Evolutionary conservation across 2,888 invertebrate species (phyloP).

Genomic region (Zaprionus bogoriensis): DNA sequence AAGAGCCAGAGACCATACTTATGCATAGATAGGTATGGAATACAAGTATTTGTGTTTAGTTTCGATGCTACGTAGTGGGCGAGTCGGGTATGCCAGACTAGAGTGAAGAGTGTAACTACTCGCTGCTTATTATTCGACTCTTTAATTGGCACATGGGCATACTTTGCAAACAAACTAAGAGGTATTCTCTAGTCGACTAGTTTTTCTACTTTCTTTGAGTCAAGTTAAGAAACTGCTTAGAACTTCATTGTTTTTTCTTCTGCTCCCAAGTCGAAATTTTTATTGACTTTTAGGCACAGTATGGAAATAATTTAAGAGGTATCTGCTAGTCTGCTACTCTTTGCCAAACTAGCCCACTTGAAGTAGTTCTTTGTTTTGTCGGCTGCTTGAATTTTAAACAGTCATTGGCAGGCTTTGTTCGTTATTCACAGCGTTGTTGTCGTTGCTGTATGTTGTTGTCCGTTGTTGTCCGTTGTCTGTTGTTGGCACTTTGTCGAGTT

Average conservation of each 20-base stretch:
- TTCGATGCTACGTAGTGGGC: not conserved
- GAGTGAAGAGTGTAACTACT: not conserved
- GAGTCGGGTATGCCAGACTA: not conserved
- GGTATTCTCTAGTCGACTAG: too few species aligned
- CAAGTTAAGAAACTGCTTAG: too few species aligned
- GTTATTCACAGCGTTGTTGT: constrained; percentile 21
- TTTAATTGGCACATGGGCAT: too few species aligned
- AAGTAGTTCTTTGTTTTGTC: constrained; percentile 19
- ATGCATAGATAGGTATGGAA: constrained; percentile 33
- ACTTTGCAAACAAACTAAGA: too few species aligned
- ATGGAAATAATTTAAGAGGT: too few species aligned
- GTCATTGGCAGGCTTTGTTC: constrained; percentile 70
- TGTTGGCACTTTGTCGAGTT: constrained; percentile 65
- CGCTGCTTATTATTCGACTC: too few species aligned
- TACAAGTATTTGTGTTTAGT: constrained; percentile 49
- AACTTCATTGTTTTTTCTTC: too few species aligned
- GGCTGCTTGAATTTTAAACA: constrained; percentile 69
- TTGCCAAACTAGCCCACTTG: not conserved
- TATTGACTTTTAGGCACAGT: too few species aligned
- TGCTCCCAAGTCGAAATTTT: too few species aligned
- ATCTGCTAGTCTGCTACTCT: not conserved
- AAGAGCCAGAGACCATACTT: constrained; percentile 36
- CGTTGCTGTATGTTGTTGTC: constrained; percentile 34
- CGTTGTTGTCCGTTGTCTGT: constrained; percentile 30
- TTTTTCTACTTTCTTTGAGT: too few species aligned